Evolutionary conservation across 2,113 vertebrate genomes (phyloP), one percentile per base, ranked within the genome.

Genomic region (Bucco capensis): DNA sequence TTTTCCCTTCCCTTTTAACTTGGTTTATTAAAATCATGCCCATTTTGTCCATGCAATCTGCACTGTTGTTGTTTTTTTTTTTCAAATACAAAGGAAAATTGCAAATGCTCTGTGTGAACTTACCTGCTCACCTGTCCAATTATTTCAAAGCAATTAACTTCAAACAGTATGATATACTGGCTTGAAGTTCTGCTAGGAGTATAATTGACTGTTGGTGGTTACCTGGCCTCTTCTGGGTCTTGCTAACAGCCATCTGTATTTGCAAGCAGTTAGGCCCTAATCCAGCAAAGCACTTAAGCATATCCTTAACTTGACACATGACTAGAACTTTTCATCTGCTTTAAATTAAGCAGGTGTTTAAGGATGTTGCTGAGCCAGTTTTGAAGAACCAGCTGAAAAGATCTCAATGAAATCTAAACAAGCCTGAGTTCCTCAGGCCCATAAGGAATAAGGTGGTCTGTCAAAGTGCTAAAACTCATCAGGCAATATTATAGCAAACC

Each of bases 101-200:
- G 83, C 30, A 92, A 90, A 90, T 86, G 47, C 91, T 93, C 90
- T 47, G 82, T 81, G 70, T 95, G 95, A 96, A 94, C 86, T 90
- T 83, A 92, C 69, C 89, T 94, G 92, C 72, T 96, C 91, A 96
- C 94, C 92, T 96, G 91, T 90, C 92, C 93, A 95, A 94, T 96
- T 94, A 94, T 94, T 96, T 96, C 88, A 89, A 94, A 96, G 92
- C 94, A 95, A 96, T 96, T 96, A 96, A 88, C 89, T 97, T 94
- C 92, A 92, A 96, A 86, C 81, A 86, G 89, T 86, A 67, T 87
- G 91, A 92, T 64, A 38, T 35, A 83, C 64, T 78, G 82, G 72
- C 71, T 83, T n/a, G 78, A 86, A 85, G 78, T 93, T 95, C 83
- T 90, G 64, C 35, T 62, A 51, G 88, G 88, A 72, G 67, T 69